Evolutionary conservation across 1,140 invertebrate species (phyloP), one percentile per base, ranked within the genome.

Genomic region (Apolygus lucorum): DNA sequence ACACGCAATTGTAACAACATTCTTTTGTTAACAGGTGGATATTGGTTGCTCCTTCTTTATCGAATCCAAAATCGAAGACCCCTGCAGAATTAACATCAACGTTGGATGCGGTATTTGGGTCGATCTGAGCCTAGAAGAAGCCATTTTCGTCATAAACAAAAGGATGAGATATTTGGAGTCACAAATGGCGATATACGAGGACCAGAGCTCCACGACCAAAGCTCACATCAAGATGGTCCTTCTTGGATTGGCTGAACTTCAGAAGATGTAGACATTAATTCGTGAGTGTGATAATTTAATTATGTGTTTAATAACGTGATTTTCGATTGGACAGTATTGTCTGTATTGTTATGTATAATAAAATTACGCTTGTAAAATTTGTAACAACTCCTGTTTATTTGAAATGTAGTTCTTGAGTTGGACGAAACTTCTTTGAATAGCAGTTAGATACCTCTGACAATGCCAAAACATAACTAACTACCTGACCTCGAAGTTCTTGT

Each of bases 211-310:
- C 0, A 83, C 84, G 73, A 87, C 87, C 0, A 90, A 90, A 73
- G 87, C 90, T 8, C 85, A 91, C 74, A 93, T 94, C 68, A 92
- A 92, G 77, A 77, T 92, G 71, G 85, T 91, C 70, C 78, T 90
- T 14, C 80, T 88, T 74, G 83, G 83, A 8, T 83, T 91, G 22
- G 79, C 80, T 63, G 84, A 89, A 72, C 76, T 88, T 21, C 74
- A 75, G 26, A 72, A 72, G 17, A 22, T 66, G 21, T 64, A 64
- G 24, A 27, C 34, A 42, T n/a, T n/a, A n/a, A n/a, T n/a, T n/a
- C n/a, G n/a, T n/a, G n/a, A n/a, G n/a, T n/a, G n/a, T n/a, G n/a
- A n/a, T n/a, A n/a, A n/a, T n/a, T n/a, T n/a, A n/a, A n/a, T n/a
- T n/a, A n/a, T n/a, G n/a, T n/a, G n/a, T n/a, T n/a, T n/a, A n/a